These are phyloP conservation scores for Onthophagus taurus DNA, from an alignment of 1,140 invertebrate genomes.

Conservation along the genomic window DNA sequence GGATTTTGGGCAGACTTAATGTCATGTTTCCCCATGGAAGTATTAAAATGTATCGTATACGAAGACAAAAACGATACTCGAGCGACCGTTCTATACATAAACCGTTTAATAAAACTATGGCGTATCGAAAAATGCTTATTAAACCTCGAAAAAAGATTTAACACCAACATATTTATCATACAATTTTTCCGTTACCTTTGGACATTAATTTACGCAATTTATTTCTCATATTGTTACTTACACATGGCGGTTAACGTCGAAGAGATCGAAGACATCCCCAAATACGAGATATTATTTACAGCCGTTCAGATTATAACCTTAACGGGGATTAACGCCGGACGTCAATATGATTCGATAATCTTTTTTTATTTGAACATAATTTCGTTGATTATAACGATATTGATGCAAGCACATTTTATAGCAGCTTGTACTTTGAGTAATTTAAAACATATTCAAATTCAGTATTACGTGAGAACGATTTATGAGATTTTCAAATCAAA, in stretches of 20 bases:
- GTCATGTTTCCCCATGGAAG: slow-evolving; percentile 3
- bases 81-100: too few relatives aligned
- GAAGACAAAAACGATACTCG: too few relatives aligned
- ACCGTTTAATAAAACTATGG: slow-evolving; percentile 9
- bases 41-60: too few relatives aligned
- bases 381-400: neutral
- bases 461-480: neutral
- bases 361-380: too few relatives aligned
- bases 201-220: neutral
- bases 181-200: slow-evolving; percentile 2
- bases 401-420: neutral
- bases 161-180: slow-evolving; percentile 4
- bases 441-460: neutral
- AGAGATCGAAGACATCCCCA: neutral
- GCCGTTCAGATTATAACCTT: neutral
- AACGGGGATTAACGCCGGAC: neutral
- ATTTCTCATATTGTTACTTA: neutral
- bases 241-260: too few relatives aligned
- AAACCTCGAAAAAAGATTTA: slow-evolving; percentile 5
- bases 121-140: neutral
- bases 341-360: too few relatives aligned
- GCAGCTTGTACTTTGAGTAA: slow-evolving; percentile 2
- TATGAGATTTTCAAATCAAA: neutral
- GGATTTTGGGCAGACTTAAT: slow-evolving; percentile 7
- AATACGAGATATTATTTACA: neutral